Evolutionary conservation across 2,113 vertebrate species (phyloP), one percentile per base, ranked within the genome.

Genomic region (Cromileptes altivelis): DNA sequence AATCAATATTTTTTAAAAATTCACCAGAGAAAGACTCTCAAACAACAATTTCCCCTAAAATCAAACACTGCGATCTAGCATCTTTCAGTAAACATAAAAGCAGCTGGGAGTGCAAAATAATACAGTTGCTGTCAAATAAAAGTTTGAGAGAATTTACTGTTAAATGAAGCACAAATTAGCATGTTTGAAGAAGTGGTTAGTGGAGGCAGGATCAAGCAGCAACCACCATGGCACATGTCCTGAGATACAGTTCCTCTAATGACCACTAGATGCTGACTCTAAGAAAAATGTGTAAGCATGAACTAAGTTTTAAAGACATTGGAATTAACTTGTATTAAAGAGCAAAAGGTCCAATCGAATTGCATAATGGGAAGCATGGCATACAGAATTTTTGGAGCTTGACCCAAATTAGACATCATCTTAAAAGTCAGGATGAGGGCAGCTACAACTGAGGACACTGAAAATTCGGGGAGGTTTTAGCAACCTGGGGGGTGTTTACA

Each of bases 51-150:
- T 80, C 33, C 13, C 49, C 14, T 3, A 33, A 10, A 4, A 25
- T 58, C n/a, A 25, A 19, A 61, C 21, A 18, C 6, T 14, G 30
- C 18, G 23, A 45, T 47, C 19, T 17, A 42, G 4, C 8, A 45
- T 17, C 12, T 74, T 58, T 60, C 17, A 55, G 30, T 27, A 6
- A 65, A 49, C 25, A 73, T 18, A 70, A 33, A 56, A 25, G 8
- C 11, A 50, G 55, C 17, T 17, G 4, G 11, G 33, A 37, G n/a
- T 58, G 13, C 7, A 55, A 56, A 52, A 71, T 19, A 47, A 47
- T 42, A 40, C 23, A 60, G 30, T 23, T 40, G 60, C 40, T 42
- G 60, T 78, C 42, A 58, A 68, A 78, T 4, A 50, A 11, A 72
- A 37, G 21, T 17, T 14, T 13, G 49, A 42, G 15, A 13, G 3